Base-by-base conservation (phyloP, 2,113 vertebrate species). In the Pipa parva region DNA sequence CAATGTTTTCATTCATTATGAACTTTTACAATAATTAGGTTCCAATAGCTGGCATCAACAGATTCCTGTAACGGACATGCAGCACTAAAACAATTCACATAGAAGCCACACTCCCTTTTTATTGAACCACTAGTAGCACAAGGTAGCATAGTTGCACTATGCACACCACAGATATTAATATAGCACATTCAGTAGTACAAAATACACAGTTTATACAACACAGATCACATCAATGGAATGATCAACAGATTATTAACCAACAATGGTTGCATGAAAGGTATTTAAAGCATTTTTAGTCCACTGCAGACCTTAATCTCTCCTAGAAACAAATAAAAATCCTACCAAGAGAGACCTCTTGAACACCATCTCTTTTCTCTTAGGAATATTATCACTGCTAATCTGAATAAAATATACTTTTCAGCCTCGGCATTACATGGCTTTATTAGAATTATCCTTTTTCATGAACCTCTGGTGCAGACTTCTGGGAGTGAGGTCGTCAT, bases 111-210 rank as follows among this genome's bases (percentile, higher is more conserved):
- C 24, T 68, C 45, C 59, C 45, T 46, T 2, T 7, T 88, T 89
- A 90, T 88, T 90, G 79, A 76, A 79, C 81, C 79, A 84, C 83
- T 80, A 76, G 82, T 77, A 86, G 76, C 57, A 84, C 84, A 85
- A 87, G 80, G 79, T 79, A 83, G 71, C 87, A 83, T 83, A 82
- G 84, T 85, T 80, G 83, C 75, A 89, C 86, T 61, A 80, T 77
- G 80, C 77, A 82, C 83, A 85, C 80, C 72, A 82, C 79, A 46
- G 75, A 70, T 75, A 81, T 85, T 88, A 88, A 85, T 83, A 86
- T 79, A 87, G 80, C 80, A 87, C 84, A 80, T 79, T 83, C 81
- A 80, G 76, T 83, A 81, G 79, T 80, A 90, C 85, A 86, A 81
- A 86, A 69, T 78, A 84, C 82, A 81, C 74, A 75, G 80, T 76